Evolutionary conservation across 2,113 vertebrate genomes (phyloP).

Genomic region (Ciconia maguari): DNA sequence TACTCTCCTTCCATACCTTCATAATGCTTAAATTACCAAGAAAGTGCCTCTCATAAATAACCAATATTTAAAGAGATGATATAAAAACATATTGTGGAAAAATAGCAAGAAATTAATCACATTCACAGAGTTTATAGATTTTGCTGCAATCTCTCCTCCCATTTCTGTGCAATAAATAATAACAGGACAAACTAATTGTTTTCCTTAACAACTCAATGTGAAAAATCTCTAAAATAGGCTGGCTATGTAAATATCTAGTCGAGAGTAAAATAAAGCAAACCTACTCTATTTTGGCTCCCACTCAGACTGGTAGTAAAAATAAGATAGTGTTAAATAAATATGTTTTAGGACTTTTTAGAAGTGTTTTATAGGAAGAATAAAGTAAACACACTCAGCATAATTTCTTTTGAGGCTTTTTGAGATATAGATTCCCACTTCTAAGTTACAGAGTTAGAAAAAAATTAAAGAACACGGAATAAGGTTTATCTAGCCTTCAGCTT

Average conservation of each 20-base stretch:
- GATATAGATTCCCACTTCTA: not conserved
- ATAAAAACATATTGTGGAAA: not conserved
- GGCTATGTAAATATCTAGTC: not conserved
- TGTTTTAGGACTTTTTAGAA: not conserved
- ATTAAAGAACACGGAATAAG: not conserved
- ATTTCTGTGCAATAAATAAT: not conserved
- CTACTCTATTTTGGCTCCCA: not conserved
- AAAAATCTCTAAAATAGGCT: not conserved
- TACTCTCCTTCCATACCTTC: not conserved
- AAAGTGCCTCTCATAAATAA: not conserved
- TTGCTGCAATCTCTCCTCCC: not conserved
- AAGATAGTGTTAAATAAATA: not conserved
- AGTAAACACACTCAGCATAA: not conserved
- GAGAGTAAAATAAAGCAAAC: not conserved
- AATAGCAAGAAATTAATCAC: not conserved
- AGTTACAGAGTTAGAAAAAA: not conserved
- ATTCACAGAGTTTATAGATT: not conserved
- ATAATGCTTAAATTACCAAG: not conserved
- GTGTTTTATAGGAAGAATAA: not conserved
- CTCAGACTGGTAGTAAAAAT: not conserved
- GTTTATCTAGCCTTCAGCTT: not conserved
- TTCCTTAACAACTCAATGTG: not conserved
- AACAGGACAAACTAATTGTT: not conserved
- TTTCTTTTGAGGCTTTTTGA: not conserved
- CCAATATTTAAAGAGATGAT: not conserved